These are phyloP conservation scores for Dinomys branickii DNA, from an alignment of 2,113 vertebrate species.

Conservation along the genomic window DNA sequence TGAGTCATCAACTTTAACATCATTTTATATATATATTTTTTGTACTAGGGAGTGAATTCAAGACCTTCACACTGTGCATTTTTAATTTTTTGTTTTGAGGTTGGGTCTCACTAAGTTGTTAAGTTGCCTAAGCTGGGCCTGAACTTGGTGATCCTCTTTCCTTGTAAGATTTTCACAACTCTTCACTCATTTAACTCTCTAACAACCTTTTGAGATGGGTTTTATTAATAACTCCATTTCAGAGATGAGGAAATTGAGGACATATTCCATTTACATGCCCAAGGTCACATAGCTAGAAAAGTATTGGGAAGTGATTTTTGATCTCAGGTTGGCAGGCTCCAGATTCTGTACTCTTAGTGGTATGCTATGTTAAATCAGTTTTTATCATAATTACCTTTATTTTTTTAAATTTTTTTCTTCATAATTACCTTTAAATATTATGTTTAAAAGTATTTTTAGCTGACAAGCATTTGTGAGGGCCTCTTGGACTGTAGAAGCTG, in stretches of 20 bases:
- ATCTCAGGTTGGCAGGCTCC: background rate
- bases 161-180: background rate
- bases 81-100: background rate
- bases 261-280: background rate
- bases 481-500: background rate
- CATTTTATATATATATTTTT: background rate
- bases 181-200: constrained; percentile 50
- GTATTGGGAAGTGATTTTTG: background rate
- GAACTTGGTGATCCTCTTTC: background rate
- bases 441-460: constrained; percentile 43
- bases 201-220: background rate
- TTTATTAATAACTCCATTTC: constrained; percentile 8
- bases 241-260: constrained; percentile 1
- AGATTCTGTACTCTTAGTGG: background rate
- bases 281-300: constrained; percentile 1
- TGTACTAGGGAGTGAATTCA: background rate
- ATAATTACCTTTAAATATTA: constrained; percentile 40
- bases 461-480: background rate
- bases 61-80: background rate
- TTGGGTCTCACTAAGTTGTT: background rate
- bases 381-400: constrained; percentile 34
- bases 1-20: constrained; percentile 7
- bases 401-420: no score
- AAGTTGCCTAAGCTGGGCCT: background rate
- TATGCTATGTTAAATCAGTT: constrained; percentile 1